Conservation (phyloP, 2,113 vertebrate genomes). For the Nannobrachium achirus region DNA sequence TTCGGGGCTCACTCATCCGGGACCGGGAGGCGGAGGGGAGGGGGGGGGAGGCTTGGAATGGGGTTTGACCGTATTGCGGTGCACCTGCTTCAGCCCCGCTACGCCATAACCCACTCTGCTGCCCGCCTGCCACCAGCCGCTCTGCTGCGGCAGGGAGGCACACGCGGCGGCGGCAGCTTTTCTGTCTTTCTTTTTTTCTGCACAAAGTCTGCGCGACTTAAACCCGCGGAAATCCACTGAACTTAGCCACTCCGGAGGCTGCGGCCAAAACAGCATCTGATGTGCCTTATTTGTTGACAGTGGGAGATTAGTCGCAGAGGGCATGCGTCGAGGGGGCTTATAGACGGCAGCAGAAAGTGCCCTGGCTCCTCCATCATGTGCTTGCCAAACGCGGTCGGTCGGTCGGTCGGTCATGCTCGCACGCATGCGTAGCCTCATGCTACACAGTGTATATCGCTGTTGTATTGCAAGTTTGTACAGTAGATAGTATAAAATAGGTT, state of each 20-base stretch:
- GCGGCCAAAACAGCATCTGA: conserved; percentile 84
- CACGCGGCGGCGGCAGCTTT: conserved; percentile 54
- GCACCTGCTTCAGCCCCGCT: conserved; percentile 69
- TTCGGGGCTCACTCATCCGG: conserved; percentile 50
- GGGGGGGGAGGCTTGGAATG: conserved; percentile 50
- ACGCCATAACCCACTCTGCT: conserved; percentile 50
- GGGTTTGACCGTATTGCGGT: conserved; percentile 75
- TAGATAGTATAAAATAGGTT: no score
- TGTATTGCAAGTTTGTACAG: no score
- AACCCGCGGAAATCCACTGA: conserved; percentile 79
- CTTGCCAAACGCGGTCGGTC: no score
- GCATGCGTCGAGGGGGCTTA: conserved; percentile 71
- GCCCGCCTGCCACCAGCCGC: conserved; percentile 36
- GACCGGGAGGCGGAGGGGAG: conserved; percentile 24
- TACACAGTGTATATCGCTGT: no score
- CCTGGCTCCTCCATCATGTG: no score
- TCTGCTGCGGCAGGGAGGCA: conserved; percentile 37
- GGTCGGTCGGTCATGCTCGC: no score
- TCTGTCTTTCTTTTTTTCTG: no score
- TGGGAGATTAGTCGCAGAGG: conserved; percentile 79
- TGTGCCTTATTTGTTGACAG: conserved; percentile 83
- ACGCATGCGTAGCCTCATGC: no score
- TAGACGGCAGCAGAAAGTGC: conserved; percentile 9
- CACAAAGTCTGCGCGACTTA: conserved; percentile 36
- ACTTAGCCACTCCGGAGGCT: conserved; percentile 71